Evolutionary conservation across 2,888 invertebrate species (phyloP), one percentile per base, ranked within the genome.

Genomic region (Volucella inflata): DNA sequence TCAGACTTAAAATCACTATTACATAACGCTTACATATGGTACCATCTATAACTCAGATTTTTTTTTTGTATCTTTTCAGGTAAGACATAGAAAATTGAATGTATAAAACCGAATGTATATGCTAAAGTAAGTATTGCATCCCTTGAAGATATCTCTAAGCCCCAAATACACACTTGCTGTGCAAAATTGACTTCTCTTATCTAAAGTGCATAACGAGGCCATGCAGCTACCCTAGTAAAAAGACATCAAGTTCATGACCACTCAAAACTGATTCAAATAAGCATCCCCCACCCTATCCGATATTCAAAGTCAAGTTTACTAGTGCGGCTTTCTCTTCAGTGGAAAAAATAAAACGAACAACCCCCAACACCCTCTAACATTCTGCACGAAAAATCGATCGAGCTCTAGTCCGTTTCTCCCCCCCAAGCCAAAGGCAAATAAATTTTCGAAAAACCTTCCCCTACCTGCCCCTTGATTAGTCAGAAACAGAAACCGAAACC

Each of bases 221-320:
- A 44, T 10, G 4, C 11, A 44, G 3, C 44, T 12, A 11, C 44
- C 44, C 44, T n/a, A 10, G 44, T n/a, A 10, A 12, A 21, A n/a
- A 4, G 36, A 59, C 42, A 48, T 77, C 82, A 82, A 82, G 82
- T 82, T 82, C 77, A 82, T 38, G 82, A 82, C 55, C 71, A 77
- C 11, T 38, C 57, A 21, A 76, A 48, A 48, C n/a, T 55, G n/a
- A 14, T 11, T 40, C 40, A 10, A 9, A 4, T 14, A 36, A 12
- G 16, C 38, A 10, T 51, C 36, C 12, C 55, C 40, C 46, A 17
- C 36, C 55, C 70, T 50, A 64, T 64, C 17, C 50, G 59, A 51
- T 65, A 81, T 71, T 82, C 82, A 82, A 72, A 77, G 82, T 77
- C 82, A 82, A 84, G 84, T 84, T 84, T 75, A 84, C 78, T 75